phyloP scores from a whole-genome alignment of 2,113 vertebrate genomes.

The Lethenteron reissneri region DNA sequence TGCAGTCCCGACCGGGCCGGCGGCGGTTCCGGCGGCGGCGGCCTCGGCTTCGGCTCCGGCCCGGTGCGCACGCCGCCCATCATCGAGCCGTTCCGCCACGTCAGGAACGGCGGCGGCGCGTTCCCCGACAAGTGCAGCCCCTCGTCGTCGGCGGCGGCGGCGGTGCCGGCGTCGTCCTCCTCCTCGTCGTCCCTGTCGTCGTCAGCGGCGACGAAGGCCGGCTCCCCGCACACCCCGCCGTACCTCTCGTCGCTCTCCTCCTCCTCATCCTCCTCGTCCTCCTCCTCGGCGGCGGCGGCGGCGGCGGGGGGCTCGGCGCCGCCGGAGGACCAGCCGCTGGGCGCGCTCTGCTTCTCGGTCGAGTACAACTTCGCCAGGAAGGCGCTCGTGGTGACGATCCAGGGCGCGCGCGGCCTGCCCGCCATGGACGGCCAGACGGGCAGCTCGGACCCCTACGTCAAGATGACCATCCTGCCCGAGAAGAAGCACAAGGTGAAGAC shows the following conservation, averaged over 20 bases:
- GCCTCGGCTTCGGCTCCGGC: too few relatives aligned
- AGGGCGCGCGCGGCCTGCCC: constrained; percentile 65
- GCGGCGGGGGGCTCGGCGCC: constrained; percentile 14
- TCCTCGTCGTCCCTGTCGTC: too few relatives aligned
- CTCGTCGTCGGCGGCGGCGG: too few relatives aligned
- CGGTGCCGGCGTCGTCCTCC: too few relatives aligned
- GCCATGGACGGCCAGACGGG: constrained; percentile 87
- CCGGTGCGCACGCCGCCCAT: too few relatives aligned
- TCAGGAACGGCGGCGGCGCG: too few relatives aligned
- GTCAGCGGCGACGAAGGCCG: too few relatives aligned
- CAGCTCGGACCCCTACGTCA: constrained; percentile 96
- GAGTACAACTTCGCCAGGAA: constrained; percentile 93
- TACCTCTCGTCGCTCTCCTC: background rate
- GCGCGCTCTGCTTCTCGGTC: constrained; percentile 68
- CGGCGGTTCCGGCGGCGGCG: too few relatives aligned
- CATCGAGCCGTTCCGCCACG: too few relatives aligned
- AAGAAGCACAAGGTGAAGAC: constrained; percentile 98
- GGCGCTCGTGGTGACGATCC: constrained; percentile 82
- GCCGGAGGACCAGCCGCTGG: constrained; percentile 42
- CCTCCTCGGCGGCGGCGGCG: constrained; percentile 26
- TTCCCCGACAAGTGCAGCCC: too few relatives aligned
- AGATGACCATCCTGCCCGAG: constrained; percentile 83
- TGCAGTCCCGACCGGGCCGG: too few relatives aligned
- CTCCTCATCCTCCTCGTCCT: constrained; percentile 17
- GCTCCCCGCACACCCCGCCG: too few relatives aligned